These are phyloP conservation scores for Bombus cullumanus DNA, from an alignment of 1,140 invertebrate species.

Conservation along the genomic window DNA sequence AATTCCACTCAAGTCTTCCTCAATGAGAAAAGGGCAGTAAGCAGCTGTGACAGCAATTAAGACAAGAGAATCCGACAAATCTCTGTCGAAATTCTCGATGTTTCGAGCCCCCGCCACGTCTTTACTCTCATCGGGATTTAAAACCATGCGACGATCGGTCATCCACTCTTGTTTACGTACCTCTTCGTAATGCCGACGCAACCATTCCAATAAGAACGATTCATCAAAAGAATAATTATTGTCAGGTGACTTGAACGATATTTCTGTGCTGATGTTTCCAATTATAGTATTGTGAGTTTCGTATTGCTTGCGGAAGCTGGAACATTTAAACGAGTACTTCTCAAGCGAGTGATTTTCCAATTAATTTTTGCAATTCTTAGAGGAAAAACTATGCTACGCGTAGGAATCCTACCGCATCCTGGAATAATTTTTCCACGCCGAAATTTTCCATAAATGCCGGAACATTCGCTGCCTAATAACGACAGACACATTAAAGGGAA, in stretches of 20 bases:
- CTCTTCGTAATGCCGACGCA: slow-evolving; percentile 63
- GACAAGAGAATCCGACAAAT: slow-evolving; percentile 75
- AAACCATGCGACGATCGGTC: slow-evolving; percentile 24
- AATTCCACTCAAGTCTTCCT: slow-evolving; percentile 70
- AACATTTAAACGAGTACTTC: not conserved
- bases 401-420: too few species aligned
- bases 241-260: not conserved
- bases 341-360: too few species aligned
- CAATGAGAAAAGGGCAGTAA: slow-evolving; percentile 78
- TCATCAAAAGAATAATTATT: slow-evolving; percentile 21
- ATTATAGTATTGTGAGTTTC: slow-evolving; percentile 12
- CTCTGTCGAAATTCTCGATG: slow-evolving; percentile 68
- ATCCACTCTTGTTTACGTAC: slow-evolving; percentile 58
- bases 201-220: slow-evolving; percentile 63
- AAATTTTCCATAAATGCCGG: too few species aligned
- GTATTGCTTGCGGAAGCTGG: slow-evolving; percentile 7
- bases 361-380: too few species aligned
- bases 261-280: not conserved
- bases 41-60: slow-evolving; percentile 74
- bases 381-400: too few species aligned
- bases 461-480: too few species aligned
- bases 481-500: too few species aligned
- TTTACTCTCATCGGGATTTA: slow-evolving; percentile 46
- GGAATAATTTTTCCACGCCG: too few species aligned
- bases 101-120: slow-evolving; percentile 25